Base-by-base conservation (phyloP, 2,113 vertebrate species). In the Callospermophilus lateralis region DNA sequence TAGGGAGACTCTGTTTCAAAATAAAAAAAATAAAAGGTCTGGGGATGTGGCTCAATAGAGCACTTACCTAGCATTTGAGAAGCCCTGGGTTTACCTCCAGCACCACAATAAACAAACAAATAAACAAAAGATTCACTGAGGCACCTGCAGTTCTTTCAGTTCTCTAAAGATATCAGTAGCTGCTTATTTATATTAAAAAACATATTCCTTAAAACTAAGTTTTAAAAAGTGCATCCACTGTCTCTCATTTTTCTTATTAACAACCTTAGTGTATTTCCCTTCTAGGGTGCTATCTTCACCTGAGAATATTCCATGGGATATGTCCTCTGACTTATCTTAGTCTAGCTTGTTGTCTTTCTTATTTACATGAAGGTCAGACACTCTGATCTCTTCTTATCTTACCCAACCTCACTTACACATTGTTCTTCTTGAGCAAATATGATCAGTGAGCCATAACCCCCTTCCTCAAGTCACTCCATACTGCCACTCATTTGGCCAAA, bases 341-440 rank as follows among this genome's bases (percentile, higher is more conserved):
- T 95, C 74, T 58, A 0, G 51, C 65, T 84, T 51, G 8, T 22
- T 37, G 16, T 48, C 78, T 48, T 73, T 72, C 12, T 68, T 68
- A 48, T 45, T 85, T 78, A 73, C 30, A 68, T 88, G 55, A 96
- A 84, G 45, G 58, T 58, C 58, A 90, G 74, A 68, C n/a, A 70
- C 34, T 28, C 42, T 72, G 13, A 10, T 92, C 19, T 70, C 65
- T 55, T 87, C 85, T 90, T 53, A 19, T 30, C 63, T 80, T 53
- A 76, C 63, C 51, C 4, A 4, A 1, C 37, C 17, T 81, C 70
- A 42, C 19, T 53, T n/a, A n/a, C n/a, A 11, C 13, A 9, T 63
- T 67, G 13, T 92, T 89, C 2, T 22, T 86, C 68, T 74, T 28
- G 34, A 37, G 65, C 37, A 91, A 84, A 67, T 89, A 34, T 15